Percentiles rank a stretch among this genome's conserved stretches.
Evolutionary conservation across 2,797 vertebrate species (phyloP).

Genomic region (Tamandua tetradactyla): DNA sequence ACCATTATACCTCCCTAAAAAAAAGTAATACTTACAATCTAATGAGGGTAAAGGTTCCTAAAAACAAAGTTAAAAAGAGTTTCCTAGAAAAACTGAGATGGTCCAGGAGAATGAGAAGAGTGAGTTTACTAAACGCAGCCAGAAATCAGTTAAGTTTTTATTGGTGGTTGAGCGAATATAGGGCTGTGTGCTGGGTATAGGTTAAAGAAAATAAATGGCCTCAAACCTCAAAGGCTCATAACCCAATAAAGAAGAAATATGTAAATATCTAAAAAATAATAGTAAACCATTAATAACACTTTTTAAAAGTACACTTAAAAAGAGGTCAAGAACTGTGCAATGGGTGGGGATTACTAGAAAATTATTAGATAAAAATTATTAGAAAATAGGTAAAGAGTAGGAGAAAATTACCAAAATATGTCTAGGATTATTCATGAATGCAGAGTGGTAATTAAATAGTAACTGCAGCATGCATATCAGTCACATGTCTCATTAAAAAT

Average conservation of each 20-base stretch:
- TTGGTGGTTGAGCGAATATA: neutral
- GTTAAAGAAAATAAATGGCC: neutral
- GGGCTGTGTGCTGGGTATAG: neutral
- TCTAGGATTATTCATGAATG: slow-evolving; percentile 13
- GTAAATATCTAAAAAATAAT: slow-evolving; percentile 15
- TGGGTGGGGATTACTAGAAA: neutral
- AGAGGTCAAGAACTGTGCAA: neutral
- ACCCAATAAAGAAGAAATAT: slow-evolving; percentile 37
- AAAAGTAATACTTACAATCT: neutral
- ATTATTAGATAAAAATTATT: slow-evolving; percentile 6
- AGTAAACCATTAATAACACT: neutral
- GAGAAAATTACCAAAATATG: slow-evolving; percentile 43
- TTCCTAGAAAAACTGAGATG: slow-evolving; percentile 17
- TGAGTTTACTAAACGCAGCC: neutral
- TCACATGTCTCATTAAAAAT: slow-evolving; percentile 21
- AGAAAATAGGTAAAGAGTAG: slow-evolving; percentile 5
- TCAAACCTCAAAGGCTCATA: neutral
- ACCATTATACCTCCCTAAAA: neutral
- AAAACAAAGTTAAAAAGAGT: slow-evolving; percentile 19
- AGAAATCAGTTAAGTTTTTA: slow-evolving; percentile 43
- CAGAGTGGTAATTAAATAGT: slow-evolving; percentile 27
- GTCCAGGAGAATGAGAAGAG: neutral
- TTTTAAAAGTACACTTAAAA: slow-evolving; percentile 46
- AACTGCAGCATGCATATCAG: neutral
- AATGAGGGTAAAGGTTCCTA: neutral